Evolutionary conservation across 1,140 invertebrate species (phyloP).

Genomic region (Caenorhabditis tropicalis): DNA sequence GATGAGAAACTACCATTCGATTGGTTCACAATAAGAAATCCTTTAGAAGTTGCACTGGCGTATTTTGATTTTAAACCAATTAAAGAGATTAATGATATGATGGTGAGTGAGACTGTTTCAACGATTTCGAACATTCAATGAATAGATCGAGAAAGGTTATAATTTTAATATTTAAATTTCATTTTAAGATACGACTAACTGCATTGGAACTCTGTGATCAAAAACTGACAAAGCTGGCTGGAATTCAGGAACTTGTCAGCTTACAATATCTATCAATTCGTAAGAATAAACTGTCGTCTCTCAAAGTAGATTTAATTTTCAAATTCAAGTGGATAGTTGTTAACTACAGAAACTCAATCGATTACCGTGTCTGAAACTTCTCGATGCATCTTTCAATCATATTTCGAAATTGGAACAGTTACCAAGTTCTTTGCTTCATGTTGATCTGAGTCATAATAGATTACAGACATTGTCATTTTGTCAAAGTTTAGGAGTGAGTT

Average conservation of each 20-base stretch:
- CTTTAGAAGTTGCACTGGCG: constrained; percentile 1
- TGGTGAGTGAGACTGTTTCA: no score
- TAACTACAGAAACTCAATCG: background rate
- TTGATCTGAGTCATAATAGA: background rate
- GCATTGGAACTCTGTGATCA: background rate
- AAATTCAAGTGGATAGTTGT: background rate
- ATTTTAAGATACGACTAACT: background rate
- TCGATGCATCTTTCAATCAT: constrained; percentile 12
- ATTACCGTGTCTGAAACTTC: constrained; percentile 3
- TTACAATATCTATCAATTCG: background rate
- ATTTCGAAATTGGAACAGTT: constrained; percentile 2
- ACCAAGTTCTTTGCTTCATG: background rate
- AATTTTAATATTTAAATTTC: no score
- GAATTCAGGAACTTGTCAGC: constrained; percentile 22
- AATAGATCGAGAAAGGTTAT: no score
- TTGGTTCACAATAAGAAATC: constrained; percentile 27
- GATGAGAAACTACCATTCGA: constrained; percentile 26
- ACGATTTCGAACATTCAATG: no score
- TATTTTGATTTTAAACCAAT: constrained; percentile 36
- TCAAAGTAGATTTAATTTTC: background rate
- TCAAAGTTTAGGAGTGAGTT: constrained; percentile 9
- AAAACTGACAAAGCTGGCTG: background rate
- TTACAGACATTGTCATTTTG: background rate
- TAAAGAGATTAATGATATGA: constrained; percentile 21
- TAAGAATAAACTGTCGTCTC: constrained; percentile 26